Evolutionary conservation across 2,888 invertebrate genomes (phyloP), one percentile per base, ranked within the genome.

Genomic region (Nemapogon koenigi): DNA sequence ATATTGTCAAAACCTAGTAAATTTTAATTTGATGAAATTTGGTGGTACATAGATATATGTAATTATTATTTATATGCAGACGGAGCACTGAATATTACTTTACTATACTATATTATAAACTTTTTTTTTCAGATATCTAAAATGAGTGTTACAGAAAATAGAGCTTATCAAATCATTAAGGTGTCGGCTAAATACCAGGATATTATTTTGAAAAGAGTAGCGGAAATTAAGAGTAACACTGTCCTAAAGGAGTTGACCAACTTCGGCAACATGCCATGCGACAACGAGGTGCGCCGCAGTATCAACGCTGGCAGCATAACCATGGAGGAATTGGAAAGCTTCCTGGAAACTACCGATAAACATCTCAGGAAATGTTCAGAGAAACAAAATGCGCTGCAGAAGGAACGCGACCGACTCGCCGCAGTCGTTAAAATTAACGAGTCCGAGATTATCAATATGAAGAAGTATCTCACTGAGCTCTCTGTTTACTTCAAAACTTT

Each of bases 121-220:
- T n/a, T n/a, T n/a, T n/a, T n/a, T n/a, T n/a, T n/a, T 16, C 73
- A 75, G 46, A 49, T 78, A 1, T 49, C 49, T 13, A 75, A 72
- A 54, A 67, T 75, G 73, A 70, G 59, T 37, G 59, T 47, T 4
- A 63, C 60, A 0, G 76, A 76, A 48, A 75, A 60, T 32, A 57
- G 72, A 36, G 75, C 75, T 3, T 59, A 56, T 3, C 73, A 78
- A 52, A 78, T 76, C 14, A 69, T 78, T 18, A 75, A 69, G 54
- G 66, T 78, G 0, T 78, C 78, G 0, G 65, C 76, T 1, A 76
- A 72, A 46, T 78, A 76, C 42, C 78, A 76, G 45, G 65, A 72
- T 4, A 75, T 78, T 36, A 78, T 78, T 49, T 49, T 72, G 6
- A 68, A 67, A 45, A 59, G 75, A 41, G 66, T 78, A 14, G 69